Evolutionary conservation across 1,140 invertebrate genomes (phyloP).

Genomic region (Drosophila pectinifera): DNA sequence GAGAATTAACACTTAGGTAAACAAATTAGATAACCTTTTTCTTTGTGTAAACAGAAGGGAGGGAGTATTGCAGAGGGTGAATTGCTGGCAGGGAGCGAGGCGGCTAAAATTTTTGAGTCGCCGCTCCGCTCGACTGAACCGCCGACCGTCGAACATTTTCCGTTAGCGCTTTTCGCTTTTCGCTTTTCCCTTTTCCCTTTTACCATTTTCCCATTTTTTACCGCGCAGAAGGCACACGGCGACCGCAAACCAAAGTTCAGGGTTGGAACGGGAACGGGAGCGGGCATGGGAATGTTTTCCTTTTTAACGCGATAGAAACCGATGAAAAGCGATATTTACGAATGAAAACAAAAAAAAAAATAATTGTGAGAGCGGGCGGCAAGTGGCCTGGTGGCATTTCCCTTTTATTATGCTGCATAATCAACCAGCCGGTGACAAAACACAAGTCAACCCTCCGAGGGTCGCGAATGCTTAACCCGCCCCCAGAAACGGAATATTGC

Average conservation of each 20-base stretch:
- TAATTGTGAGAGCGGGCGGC: constrained; percentile 54
- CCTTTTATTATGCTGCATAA: constrained; percentile 76
- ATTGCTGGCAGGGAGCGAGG: constrained; percentile 26
- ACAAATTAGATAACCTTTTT: background rate
- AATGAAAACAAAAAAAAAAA: constrained; percentile 40
- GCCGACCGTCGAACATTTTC: constrained; percentile 40
- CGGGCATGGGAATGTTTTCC: constrained; percentile 68
- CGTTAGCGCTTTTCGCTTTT: constrained; percentile 43
- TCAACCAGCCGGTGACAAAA: constrained; percentile 56
- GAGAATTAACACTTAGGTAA: too few relatives aligned
- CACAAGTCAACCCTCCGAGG: constrained; percentile 42
- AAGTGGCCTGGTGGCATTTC: constrained; percentile 68
- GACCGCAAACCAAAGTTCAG: constrained; percentile 60
- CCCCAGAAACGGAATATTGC: constrained; percentile 17
- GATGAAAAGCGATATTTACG: constrained; percentile 38
- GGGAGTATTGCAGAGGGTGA: constrained; percentile 20
- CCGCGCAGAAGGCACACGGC: constrained; percentile 62
- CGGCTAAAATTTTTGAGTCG: constrained; percentile 72
- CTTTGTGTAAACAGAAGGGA: background rate
- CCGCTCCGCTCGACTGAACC: constrained; percentile 63
- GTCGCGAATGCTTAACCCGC: constrained; percentile 49
- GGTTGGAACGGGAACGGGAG: constrained; percentile 6
- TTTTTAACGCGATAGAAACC: constrained; percentile 28
- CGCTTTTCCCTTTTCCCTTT: constrained; percentile 29
- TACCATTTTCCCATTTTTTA: constrained; percentile 42